Evolutionary conservation across 2,888 invertebrate genomes (phyloP).

Genomic region (Corythucha ciliata): DNA sequence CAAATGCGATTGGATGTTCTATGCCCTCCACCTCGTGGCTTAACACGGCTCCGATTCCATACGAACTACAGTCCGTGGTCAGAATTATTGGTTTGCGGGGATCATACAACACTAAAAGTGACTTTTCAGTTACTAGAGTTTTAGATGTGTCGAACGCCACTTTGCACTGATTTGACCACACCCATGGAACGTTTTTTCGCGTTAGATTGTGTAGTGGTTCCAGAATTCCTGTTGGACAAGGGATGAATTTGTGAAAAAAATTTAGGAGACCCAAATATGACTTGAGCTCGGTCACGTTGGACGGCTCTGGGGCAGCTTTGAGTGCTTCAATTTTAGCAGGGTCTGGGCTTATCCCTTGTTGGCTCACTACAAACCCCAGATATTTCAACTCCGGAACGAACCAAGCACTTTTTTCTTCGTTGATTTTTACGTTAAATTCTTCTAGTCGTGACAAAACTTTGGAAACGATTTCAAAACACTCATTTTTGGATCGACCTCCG

Average conservation of each 20-base stretch:
- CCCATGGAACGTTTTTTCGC: slow-evolving; percentile 12
- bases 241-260: slow-evolving; percentile 19
- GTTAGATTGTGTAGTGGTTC: slow-evolving; percentile 11
- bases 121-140: slow-evolving; percentile 27
- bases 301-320: neutral
- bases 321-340: neutral
- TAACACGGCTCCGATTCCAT: slow-evolving; percentile 34
- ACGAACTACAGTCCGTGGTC: slow-evolving; percentile 35
- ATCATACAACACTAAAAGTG: slow-evolving; percentile 36
- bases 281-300: neutral
- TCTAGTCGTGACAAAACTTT: neutral
- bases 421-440: neutral
- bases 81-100: slow-evolving; percentile 33
- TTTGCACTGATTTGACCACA: slow-evolving; percentile 7
- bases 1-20: slow-evolving; percentile 10
- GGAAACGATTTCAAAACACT: neutral
- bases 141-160: slow-evolving; percentile 10
- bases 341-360: neutral
- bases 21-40: slow-evolving; percentile 23
- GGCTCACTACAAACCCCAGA: neutral
- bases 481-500: neutral
- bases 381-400: neutral
- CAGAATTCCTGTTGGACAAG: neutral
- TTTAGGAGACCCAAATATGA: slow-evolving; percentile 16
- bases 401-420: neutral